phyloP scores from a whole-genome alignment of 2,113 vertebrate genomes.

The Pycnonotus jocosus region DNA sequence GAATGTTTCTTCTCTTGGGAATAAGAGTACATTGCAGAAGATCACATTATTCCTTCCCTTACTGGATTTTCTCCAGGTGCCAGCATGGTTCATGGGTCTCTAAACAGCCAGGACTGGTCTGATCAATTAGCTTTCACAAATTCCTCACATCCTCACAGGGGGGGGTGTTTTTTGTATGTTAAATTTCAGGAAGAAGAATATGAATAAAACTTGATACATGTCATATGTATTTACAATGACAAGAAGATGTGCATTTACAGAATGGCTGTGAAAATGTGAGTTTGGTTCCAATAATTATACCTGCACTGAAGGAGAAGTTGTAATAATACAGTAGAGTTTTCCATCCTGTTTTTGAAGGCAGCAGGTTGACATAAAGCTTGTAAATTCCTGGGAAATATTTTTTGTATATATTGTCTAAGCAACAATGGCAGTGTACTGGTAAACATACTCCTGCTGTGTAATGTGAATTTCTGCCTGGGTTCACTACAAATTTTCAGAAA shows the following conservation, averaged over 20 bases:
- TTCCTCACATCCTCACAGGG: background rate
- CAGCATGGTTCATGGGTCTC: background rate
- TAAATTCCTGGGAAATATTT: background rate
- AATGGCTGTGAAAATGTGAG: background rate
- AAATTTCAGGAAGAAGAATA: background rate
- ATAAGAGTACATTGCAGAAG: background rate
- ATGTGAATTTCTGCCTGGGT: background rate
- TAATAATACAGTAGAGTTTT: slow-evolving; percentile 20
- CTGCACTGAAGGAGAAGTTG: background rate
- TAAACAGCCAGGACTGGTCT: background rate
- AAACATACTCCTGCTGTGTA: background rate
- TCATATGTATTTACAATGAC: background rate
- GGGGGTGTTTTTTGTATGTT: background rate
- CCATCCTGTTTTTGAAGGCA: background rate
- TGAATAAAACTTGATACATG: background rate
- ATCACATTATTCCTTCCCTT: background rate
- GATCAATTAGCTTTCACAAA: background rate
- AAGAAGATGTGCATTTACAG: background rate
- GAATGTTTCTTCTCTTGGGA: background rate
- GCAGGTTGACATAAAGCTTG: background rate
- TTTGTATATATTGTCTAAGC: slow-evolving; percentile 5
- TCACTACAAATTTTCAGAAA: background rate
- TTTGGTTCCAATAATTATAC: slow-evolving; percentile 11
- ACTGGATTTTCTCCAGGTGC: background rate
- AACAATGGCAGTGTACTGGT: background rate